Evolutionary conservation across 2,797 vertebrate genomes (phyloP).

Genomic region (Manis crassicaudata): DNA sequence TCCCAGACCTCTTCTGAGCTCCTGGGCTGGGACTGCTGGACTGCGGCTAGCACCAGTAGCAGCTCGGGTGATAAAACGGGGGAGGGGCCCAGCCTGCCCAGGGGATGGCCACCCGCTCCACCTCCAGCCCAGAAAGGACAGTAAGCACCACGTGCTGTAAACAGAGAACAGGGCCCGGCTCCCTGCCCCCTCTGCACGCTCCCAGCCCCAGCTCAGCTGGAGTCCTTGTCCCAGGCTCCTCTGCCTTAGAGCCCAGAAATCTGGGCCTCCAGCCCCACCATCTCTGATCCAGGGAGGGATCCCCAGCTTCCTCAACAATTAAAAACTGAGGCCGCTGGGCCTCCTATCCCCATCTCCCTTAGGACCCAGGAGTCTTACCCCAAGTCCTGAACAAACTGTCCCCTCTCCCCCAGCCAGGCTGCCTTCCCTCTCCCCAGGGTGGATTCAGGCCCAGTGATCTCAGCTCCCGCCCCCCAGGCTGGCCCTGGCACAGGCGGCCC

Average conservation of each 20-base stretch:
- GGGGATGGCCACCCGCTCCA: slow-evolving; percentile 62
- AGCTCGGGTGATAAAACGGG: slow-evolving; percentile 55
- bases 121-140: slow-evolving; percentile 60
- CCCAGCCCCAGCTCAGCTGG: neutral
- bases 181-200: neutral
- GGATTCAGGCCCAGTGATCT: slow-evolving; percentile 43
- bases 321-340: neutral
- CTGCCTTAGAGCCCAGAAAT: neutral
- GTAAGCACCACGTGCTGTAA: slow-evolving; percentile 13
- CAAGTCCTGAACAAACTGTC: slow-evolving; percentile 44
- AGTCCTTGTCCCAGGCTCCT: neutral
- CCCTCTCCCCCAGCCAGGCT: slow-evolving; percentile 51
- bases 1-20: slow-evolving; percentile 49
- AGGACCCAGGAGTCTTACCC: neutral
- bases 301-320: neutral
- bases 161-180: slow-evolving; percentile 36
- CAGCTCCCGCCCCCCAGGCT: neutral
- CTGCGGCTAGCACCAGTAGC: slow-evolving; percentile 52
- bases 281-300: neutral
- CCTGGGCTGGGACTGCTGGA: neutral
- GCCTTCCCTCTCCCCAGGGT: neutral
- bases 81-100: slow-evolving; percentile 53
- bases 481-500: slow-evolving; percentile 64
- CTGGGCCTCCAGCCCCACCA: neutral
- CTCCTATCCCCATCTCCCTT: neutral